These are phyloP conservation scores for Grapholita molesta DNA, from an alignment of 1,140 invertebrate genomes.

Conservation along the genomic window DNA sequence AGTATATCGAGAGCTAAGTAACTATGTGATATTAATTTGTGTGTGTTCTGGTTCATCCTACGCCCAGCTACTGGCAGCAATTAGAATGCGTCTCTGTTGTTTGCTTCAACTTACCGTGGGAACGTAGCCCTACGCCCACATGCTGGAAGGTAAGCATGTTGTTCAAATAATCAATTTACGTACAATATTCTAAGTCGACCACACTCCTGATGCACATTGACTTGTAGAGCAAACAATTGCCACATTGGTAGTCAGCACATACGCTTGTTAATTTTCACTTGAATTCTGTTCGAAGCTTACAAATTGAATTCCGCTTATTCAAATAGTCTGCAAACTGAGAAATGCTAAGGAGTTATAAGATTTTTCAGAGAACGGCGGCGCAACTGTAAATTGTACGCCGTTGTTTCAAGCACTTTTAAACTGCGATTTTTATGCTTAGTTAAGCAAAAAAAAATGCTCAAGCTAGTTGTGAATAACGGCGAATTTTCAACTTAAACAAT, in stretches of 20 bases:
- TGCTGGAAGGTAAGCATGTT: not conserved
- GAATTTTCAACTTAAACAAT: not conserved
- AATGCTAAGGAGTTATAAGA: not conserved
- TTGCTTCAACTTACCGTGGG: not conserved
- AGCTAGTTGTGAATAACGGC: not conserved
- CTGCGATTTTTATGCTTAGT: not conserved
- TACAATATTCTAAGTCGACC: not conserved
- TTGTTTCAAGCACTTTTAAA: not conserved
- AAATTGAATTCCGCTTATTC: not conserved
- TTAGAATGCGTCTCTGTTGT: not conserved
- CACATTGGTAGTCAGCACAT: too few relatives aligned
- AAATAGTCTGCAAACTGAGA: not conserved
- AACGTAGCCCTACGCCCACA: not conserved
- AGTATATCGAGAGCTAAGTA: not conserved
- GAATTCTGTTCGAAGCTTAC: not conserved
- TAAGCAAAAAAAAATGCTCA: not conserved
- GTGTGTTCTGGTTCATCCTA: too few relatives aligned
- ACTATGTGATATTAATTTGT: not conserved
- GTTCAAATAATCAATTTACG: not conserved
- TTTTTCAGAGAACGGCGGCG: not conserved
- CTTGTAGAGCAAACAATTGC: not conserved
- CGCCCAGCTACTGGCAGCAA: too few relatives aligned
- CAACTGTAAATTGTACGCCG: not conserved
- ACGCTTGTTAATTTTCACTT: not conserved
- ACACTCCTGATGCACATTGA: not conserved